Percentiles rank a stretch among this genome's conserved stretches.
phyloP scores from a whole-genome alignment of 2,888 invertebrate genomes.

The Morinoia aosen region DNA sequence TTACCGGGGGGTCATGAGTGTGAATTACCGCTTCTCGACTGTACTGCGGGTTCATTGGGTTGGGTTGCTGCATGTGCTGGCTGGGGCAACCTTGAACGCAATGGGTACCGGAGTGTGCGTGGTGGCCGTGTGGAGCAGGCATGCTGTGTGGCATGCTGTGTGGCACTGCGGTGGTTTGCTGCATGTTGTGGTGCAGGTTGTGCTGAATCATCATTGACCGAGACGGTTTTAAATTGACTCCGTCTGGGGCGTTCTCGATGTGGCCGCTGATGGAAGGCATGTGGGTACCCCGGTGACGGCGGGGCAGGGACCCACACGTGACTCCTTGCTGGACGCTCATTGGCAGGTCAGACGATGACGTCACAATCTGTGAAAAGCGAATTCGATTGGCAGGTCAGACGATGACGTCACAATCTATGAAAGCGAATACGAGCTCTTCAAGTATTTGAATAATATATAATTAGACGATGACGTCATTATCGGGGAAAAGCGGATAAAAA shows the following conservation, averaged over 20 bases:
- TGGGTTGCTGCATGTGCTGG: not conserved
- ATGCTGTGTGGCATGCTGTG: not conserved
- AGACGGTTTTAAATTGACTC: constrained; percentile 15
- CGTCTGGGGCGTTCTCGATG: constrained; percentile 16
- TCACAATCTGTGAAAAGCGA: not conserved
- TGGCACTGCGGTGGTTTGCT: not conserved
- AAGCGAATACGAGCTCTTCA: too few relatives aligned
- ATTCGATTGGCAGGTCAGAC: not conserved
- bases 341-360: not conserved
- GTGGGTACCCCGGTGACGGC: constrained; percentile 23
- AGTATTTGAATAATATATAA: too few relatives aligned
- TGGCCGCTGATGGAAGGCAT: constrained; percentile 50
- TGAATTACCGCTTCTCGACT: constrained; percentile 17
- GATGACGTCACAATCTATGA: not conserved
- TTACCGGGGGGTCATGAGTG: not conserved
- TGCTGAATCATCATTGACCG: constrained; percentile 39
- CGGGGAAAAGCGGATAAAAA: not conserved
- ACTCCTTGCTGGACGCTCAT: not conserved
- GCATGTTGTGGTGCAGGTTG: not conserved
- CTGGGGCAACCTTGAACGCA: not conserved
- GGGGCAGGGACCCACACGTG: constrained; percentile 39
- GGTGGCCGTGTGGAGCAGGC: not conserved
- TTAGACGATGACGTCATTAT: too few relatives aligned
- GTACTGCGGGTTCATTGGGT: not conserved
- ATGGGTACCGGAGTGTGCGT: not conserved